phyloP scores from a whole-genome alignment of 2,888 invertebrate species.

The Eulithis prunata region DNA sequence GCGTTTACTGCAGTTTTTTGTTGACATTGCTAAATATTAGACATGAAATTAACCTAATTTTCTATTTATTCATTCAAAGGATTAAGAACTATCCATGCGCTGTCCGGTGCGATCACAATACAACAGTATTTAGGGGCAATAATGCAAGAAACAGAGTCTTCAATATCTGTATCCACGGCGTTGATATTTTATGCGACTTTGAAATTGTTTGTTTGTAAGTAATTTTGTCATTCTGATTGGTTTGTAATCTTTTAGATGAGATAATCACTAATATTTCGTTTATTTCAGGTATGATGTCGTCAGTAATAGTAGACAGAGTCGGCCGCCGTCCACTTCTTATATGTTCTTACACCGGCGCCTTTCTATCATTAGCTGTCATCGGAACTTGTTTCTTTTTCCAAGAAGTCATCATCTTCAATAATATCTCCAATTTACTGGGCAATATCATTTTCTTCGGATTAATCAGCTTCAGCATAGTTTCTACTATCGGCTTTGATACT shows the following conservation, averaged over 20 bases:
- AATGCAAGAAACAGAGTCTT: slow-evolving; percentile 56
- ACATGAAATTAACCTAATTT: background rate
- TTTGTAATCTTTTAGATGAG: background rate
- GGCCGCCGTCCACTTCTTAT: slow-evolving; percentile 77
- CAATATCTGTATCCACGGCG: slow-evolving; percentile 49
- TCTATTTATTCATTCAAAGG: slow-evolving; percentile 45
- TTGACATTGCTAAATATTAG: background rate
- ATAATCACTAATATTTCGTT: background rate
- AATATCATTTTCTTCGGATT: slow-evolving; percentile 71
- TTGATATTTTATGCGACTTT: slow-evolving; percentile 61
- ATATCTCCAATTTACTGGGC: slow-evolving; percentile 37
- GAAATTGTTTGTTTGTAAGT: slow-evolving; percentile 60
- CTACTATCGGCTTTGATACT: slow-evolving; percentile 75
- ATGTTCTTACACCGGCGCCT: slow-evolving; percentile 63
- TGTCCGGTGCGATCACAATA: slow-evolving; percentile 59
- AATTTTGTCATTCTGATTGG: background rate
- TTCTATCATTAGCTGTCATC: slow-evolving; percentile 49
- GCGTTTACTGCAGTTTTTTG: slow-evolving; percentile 13
- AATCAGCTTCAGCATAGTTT: slow-evolving; percentile 53
- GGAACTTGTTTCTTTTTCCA: slow-evolving; percentile 66
- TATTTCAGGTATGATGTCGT: slow-evolving; percentile 64
- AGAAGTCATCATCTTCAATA: slow-evolving; percentile 46
- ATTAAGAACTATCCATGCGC: slow-evolving; percentile 56
- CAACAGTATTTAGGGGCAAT: slow-evolving; percentile 64
- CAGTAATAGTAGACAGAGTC: slow-evolving; percentile 59